Percentiles rank a stretch among this genome's conserved stretches.
Conservation (phyloP, 2,113 vertebrate species). For the Limanda limanda region DNA sequence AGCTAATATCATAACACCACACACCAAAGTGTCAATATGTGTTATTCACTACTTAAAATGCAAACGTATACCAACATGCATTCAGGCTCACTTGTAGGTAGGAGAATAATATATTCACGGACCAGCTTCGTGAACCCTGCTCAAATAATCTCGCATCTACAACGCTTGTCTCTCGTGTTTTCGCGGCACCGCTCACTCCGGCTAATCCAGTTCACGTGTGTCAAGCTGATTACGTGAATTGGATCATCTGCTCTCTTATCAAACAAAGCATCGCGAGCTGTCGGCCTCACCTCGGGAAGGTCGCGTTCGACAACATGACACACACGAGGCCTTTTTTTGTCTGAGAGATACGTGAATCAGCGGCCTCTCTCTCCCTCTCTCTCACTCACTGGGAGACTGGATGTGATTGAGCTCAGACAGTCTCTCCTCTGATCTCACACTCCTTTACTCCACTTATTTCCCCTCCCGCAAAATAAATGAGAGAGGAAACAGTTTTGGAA, state of each 20-base stretch:
- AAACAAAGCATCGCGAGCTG: neutral
- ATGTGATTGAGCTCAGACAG: neutral
- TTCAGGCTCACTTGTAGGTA: no score
- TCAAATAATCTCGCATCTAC: neutral
- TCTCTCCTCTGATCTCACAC: neutral
- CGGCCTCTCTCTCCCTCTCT: no score
- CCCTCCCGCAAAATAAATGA: no score
- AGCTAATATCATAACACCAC: neutral
- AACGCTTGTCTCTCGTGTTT: neutral
- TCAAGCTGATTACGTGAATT: neutral
- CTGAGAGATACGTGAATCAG: neutral
- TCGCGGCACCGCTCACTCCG: neutral
- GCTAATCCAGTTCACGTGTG: slow-evolving; percentile 8
- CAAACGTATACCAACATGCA: neutral
- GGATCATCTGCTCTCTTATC: neutral
- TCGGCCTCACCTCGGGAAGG: neutral
- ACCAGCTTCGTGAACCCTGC: neutral
- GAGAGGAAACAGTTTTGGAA: neutral
- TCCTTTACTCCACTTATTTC: neutral
- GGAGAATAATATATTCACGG: neutral
- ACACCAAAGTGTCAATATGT: neutral
- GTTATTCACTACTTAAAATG: neutral
- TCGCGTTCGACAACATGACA: neutral
- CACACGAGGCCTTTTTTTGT: neutral
- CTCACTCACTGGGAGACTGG: no score